Percentiles rank a stretch among this genome's conserved stretches.
These are phyloP conservation scores for Pinctada fucata DNA, from an alignment of 2,888 invertebrate genomes.

Conservation along the genomic window DNA sequence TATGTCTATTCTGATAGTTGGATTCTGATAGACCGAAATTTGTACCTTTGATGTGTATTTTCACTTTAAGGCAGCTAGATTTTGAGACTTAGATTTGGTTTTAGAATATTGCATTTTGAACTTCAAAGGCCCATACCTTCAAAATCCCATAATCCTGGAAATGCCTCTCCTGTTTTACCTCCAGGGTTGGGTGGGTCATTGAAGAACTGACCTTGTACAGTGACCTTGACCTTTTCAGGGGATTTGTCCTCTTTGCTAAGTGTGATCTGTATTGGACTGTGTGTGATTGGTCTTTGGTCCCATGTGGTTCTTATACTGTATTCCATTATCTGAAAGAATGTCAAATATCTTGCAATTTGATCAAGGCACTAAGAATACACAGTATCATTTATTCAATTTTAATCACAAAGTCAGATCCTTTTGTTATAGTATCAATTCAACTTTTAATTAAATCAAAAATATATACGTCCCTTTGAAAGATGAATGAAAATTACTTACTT, in stretches of 20 bases:
- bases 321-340: constrained; percentile 19
- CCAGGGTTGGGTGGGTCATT: constrained; percentile 71
- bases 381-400: background rate
- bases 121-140: too few relatives aligned
- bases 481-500: too few relatives aligned
- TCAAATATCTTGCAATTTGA: background rate
- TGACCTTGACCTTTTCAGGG: constrained; percentile 51
- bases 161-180: constrained; percentile 72
- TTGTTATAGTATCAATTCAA: too few relatives aligned
- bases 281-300: constrained; percentile 59
- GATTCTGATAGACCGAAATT: too few relatives aligned
- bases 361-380: background rate
- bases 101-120: too few relatives aligned
- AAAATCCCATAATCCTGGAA: constrained; percentile 77
- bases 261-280: constrained; percentile 58
- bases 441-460: too few relatives aligned
- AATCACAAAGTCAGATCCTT: too few relatives aligned
- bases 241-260: constrained; percentile 36
- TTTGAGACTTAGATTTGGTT: too few relatives aligned
- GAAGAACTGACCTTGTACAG: constrained; percentile 75
- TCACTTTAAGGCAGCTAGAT: too few relatives aligned
- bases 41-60: too few relatives aligned
- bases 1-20: too few relatives aligned
- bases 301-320: constrained; percentile 56
- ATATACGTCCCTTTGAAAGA: too few relatives aligned